Base-by-base conservation (phyloP, 2,113 vertebrate species). In the Bujurquina vittata region DNA sequence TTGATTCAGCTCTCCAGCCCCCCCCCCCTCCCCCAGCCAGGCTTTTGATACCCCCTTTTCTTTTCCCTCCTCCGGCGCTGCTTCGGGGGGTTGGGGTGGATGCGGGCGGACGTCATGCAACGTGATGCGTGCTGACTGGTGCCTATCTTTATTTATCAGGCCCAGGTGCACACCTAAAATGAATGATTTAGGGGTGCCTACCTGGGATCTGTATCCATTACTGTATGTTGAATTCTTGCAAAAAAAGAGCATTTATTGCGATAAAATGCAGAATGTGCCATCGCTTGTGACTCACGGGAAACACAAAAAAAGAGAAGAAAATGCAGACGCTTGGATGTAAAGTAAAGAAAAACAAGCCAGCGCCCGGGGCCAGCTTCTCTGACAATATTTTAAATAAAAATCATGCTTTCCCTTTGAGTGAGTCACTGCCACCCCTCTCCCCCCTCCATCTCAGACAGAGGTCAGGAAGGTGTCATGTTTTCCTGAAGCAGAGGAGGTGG, bases 381-480 rank as follows among this genome's bases (percentile, higher is more conserved):
- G 46, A 46, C 85, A 76, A 59, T 80, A 72, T 52, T 79, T 74
- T 22, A 69, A 83, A 90, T 84, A 77, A 74, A 85, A 87, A 91
- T 67, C 0, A 69, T 83, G 12, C 83, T 84, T 84, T 67, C 46
- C 26, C 22, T 63, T 57, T 2, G 61, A 62, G 54, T 90, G 91
- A 90, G 77, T 93, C 92, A 91, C 78, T 3, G 10, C 65, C 74
- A 12, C 65, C 4, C 49, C 46, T 3, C 31, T 10, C 11, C 52
- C 2, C n/a, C 46, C 23, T 33, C 57, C 0, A 29, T 75, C 83
- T 90, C 37, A 90, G 81, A 88, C 77, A 63, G 80, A 83, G 89
- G 84, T 89, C 85, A 88, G 29, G 37, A 85, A 88, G 80, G 82
- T 89, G 89, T 86, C 20, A 26, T 89, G 86, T 90, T 88, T 86